Percentiles rank a stretch among this genome's conserved stretches.
Conservation (phyloP, 2,113 vertebrate genomes). For the Varanus komodoensis region DNA sequence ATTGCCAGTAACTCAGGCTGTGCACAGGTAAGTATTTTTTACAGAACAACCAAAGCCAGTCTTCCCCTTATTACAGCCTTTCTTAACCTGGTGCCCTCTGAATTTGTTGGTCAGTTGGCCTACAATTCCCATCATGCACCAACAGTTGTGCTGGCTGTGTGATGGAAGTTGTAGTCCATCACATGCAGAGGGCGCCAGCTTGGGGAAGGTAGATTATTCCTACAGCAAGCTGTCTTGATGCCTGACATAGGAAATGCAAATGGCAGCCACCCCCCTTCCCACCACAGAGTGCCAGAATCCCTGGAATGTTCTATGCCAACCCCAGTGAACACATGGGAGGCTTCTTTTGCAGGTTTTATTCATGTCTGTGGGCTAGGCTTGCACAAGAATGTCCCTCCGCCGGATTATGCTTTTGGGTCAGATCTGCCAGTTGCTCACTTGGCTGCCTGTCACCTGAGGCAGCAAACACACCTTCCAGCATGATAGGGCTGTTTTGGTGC, state of each 20-base stretch:
- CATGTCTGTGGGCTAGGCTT: not conserved
- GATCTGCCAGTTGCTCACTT: too few species aligned
- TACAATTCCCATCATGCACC: too few species aligned
- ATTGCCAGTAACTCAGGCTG: not conserved
- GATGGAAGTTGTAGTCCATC: too few species aligned
- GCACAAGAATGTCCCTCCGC: too few species aligned
- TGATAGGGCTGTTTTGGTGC: not conserved
- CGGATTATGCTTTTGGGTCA: not conserved
- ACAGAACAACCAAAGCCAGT: not conserved
- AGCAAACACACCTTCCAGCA: not conserved
- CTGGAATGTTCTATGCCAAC: not conserved
- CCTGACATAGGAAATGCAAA: not conserved
- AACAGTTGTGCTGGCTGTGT: too few species aligned
- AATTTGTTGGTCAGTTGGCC: too few species aligned
- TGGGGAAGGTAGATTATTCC: too few species aligned
- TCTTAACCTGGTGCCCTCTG: too few species aligned
- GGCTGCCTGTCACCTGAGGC: not conserved
- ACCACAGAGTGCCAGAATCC: not conserved
- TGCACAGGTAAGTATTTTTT: not conserved
- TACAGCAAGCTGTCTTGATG: not conserved
- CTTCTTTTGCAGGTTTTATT: not conserved
- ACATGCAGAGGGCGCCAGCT: too few species aligned
- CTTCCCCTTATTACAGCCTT: not conserved
- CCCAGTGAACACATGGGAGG: not conserved
- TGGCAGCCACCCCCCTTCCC: not conserved